Conservation (phyloP, 2,797 vertebrate species). For the Coregonus suidteri region DNA sequence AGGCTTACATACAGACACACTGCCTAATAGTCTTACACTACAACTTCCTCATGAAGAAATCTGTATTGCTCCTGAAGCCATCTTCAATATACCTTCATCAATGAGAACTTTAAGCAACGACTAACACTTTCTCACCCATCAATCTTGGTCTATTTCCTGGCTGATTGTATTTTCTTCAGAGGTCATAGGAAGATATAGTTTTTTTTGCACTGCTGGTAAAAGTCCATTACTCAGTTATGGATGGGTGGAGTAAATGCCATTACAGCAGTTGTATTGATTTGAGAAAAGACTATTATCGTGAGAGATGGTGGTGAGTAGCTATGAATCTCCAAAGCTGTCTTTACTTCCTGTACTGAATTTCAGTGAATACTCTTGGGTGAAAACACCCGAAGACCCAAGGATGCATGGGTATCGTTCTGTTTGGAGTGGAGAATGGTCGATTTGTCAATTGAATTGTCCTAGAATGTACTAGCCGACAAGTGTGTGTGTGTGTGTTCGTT, state of each 20-base stretch:
- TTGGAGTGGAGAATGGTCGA: background rate
- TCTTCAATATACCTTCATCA: background rate
- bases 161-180: conserved; percentile 1
- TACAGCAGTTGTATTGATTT: background rate
- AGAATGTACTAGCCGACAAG: background rate
- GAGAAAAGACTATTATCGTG: background rate
- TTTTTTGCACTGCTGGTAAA: background rate
- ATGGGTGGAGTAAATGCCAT: background rate
- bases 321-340: background rate
- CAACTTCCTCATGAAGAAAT: too few species aligned
- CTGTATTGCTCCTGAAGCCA: background rate
- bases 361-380: background rate
- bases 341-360: background rate
- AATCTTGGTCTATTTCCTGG: conserved; percentile 9
- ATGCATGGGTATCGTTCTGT: background rate
- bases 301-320: background rate
- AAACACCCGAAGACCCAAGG: background rate
- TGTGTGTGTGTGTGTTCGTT: background rate
- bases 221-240: background rate
- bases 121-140: background rate
- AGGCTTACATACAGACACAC: background rate
- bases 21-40: too few species aligned
- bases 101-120: background rate
- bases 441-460: background rate
- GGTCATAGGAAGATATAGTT: background rate